phyloP scores from a whole-genome alignment of 64 coral and sea anemone genomes.

The Porites australiensis region DNA sequence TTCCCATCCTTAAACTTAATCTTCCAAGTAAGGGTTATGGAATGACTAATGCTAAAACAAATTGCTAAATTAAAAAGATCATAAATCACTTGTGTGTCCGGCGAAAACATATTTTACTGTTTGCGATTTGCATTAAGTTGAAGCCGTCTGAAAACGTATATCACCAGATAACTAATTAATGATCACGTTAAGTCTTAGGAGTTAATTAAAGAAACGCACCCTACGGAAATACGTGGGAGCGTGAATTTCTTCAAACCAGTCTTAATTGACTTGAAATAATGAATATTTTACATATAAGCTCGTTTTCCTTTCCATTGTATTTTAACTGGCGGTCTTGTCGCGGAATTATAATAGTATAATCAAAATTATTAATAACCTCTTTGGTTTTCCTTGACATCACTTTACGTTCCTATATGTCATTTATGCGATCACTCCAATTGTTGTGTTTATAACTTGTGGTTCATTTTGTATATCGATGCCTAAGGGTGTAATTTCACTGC shows the following conservation, averaged over 20 bases:
- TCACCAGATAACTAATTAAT: no score
- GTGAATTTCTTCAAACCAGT: no score
- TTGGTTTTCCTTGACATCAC: neutral
- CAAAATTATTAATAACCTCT: neutral
- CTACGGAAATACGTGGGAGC: neutral
- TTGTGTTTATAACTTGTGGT: slow-evolving; percentile 20
- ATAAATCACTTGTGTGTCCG: no score
- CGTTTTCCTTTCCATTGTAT: no score
- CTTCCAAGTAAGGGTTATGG: neutral
- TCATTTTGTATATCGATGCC: neutral
- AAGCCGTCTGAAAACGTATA: no score
- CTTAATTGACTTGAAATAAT: no score
- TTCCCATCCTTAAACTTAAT: neutral
- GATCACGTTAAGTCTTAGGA: neutral
- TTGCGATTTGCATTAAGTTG: no score
- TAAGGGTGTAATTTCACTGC: neutral
- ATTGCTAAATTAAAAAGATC: neutral
- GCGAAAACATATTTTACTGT: no score
- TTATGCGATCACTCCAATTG: neutral
- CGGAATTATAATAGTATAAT: no score
- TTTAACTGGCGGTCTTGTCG: no score
- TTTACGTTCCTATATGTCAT: neutral
- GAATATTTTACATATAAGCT: no score
- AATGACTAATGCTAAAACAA: neutral
- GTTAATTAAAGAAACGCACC: neutral